A percentile compares a stretch with the other conserved stretches of the same genome.
These are phyloP conservation scores for Oplegnathus fasciatus DNA, from an alignment of 2,113 vertebrate species.

Conservation along the genomic window DNA sequence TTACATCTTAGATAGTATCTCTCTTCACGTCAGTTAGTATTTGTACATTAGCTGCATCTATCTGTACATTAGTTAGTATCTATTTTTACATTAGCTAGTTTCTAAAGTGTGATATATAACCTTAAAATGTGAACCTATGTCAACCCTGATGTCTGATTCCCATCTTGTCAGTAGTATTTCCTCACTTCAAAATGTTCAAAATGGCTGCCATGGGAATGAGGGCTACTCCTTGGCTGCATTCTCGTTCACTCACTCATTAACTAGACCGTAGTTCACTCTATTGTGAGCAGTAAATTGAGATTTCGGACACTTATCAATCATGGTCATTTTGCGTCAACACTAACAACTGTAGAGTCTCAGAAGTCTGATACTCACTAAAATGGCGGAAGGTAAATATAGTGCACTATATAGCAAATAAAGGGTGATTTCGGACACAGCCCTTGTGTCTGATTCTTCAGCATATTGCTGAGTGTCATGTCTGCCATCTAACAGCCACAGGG, in stretches of 20 bases:
- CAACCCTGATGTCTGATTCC: no score
- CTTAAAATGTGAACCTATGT: background rate
- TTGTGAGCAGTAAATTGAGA: no score
- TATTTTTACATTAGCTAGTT: background rate
- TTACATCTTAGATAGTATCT: no score
- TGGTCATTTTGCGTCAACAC: no score
- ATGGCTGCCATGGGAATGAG: background rate
- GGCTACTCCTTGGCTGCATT: background rate
- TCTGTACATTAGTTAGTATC: no score
- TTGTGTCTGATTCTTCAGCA: background rate
- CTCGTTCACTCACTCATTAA: background rate
- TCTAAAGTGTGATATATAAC: no score
- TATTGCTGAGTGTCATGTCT: conserved; percentile 15
- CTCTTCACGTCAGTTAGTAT: no score
- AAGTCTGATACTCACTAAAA: background rate
- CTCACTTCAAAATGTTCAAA: background rate
- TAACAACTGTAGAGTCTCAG: no score
- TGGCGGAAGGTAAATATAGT: background rate
- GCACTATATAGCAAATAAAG: background rate
- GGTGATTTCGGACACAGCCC: background rate
- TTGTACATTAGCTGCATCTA: no score
- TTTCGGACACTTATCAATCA: no score
- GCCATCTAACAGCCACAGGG: background rate
- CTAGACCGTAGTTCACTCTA: background rate
- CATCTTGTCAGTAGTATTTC: background rate